These are phyloP conservation scores for Scleropages formosus DNA, from an alignment of 2,797 vertebrate genomes.

Conservation along the genomic window DNA sequence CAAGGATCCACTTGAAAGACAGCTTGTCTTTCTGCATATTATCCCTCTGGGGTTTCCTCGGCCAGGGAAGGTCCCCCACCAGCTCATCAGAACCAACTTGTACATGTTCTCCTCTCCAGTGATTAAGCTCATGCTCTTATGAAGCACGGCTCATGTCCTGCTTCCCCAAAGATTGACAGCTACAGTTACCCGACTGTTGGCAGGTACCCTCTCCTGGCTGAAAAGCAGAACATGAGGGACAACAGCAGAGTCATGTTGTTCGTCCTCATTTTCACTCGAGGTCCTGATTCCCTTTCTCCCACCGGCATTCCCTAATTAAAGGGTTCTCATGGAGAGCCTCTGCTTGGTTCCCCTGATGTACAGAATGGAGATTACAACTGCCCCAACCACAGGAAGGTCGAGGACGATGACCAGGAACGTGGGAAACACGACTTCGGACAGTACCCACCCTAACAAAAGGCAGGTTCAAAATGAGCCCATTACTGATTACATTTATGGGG, in stretches of 20 bases:
- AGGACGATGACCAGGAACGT: not conserved
- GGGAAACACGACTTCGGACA: not conserved
- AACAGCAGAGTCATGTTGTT: not conserved
- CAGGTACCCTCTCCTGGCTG: not conserved
- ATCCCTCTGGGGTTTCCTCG: not conserved
- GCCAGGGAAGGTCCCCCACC: no score
- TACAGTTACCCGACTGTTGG: not conserved
- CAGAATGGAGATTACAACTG: not conserved
- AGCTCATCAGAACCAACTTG: constrained; percentile 7
- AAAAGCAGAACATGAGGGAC: not conserved
- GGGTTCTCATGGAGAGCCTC: not conserved
- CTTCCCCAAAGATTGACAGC: constrained; percentile 1
- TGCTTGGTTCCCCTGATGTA: not conserved
- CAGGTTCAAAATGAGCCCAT: constrained; percentile 22
- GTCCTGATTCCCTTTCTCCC: not conserved
- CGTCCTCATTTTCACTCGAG: constrained; percentile 2
- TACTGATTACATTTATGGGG: constrained; percentile 9
- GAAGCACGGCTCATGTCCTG: not conserved
- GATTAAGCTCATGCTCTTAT: constrained; percentile 16
- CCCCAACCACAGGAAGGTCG: not conserved
- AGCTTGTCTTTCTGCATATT: constrained; percentile 3
- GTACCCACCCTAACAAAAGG: constrained; percentile 14
- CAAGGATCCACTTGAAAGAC: not conserved
- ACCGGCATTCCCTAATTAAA: not conserved
- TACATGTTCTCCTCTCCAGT: constrained; percentile 3